phyloP scores from a whole-genome alignment of 2,888 invertebrate species.

The Merodon equestris region DNA sequence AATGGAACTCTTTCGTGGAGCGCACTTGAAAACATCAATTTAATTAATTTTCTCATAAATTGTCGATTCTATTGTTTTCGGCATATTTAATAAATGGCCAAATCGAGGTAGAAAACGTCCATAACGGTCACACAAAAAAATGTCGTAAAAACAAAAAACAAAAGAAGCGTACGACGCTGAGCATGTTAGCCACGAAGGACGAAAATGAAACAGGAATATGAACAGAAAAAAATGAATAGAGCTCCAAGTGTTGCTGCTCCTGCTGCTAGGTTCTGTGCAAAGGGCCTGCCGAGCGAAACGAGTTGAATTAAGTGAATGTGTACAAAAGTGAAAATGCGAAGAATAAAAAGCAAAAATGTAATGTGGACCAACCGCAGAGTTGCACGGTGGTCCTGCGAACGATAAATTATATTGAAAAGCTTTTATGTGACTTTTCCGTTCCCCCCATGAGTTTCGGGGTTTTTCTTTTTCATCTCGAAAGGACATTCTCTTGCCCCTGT shows the following conservation, averaged over 20 bases:
- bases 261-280: too few species aligned
- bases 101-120: constrained; percentile 38
- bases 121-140: constrained; percentile 22
- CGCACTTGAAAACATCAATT: constrained; percentile 70
- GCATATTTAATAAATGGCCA: constrained; percentile 71
- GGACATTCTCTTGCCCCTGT: constrained; percentile 32
- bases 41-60: constrained; percentile 73
- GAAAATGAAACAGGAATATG: constrained; percentile 14
- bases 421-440: constrained; percentile 63
- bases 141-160: constrained; percentile 4
- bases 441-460: constrained; percentile 39
- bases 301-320: too few species aligned
- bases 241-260: constrained; percentile 33
- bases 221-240: constrained; percentile 7
- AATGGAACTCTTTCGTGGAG: constrained; percentile 11
- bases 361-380: constrained; percentile 38
- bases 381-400: constrained; percentile 25
- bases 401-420: constrained; percentile 66
- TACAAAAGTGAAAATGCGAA: too few species aligned
- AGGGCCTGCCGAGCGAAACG: too few species aligned
- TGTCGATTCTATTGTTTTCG: constrained; percentile 71
- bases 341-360: constrained; percentile 34
- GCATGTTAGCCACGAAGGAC: constrained; percentile 27
- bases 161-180: not conserved
- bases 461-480: constrained; percentile 24